These are phyloP conservation scores for Cylas formicarius DNA, from an alignment of 1,140 invertebrate genomes.

Conservation along the genomic window DNA sequence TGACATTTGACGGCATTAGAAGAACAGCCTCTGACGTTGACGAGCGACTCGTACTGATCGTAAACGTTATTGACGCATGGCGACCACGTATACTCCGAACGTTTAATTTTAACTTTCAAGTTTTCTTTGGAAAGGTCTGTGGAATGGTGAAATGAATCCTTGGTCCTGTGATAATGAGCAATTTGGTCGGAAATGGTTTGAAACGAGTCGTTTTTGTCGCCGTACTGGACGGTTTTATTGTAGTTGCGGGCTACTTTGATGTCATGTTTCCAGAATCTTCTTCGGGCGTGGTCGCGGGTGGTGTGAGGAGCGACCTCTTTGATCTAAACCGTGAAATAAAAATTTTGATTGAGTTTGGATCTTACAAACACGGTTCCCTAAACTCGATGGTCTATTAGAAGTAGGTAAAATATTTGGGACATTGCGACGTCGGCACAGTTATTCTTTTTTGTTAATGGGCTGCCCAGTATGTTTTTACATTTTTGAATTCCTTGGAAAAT, in stretches of 20 bases:
- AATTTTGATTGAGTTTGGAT: too few species aligned
- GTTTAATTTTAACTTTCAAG: conserved; percentile 16
- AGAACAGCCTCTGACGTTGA: background rate
- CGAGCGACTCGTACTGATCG: conserved; percentile 1
- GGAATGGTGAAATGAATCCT: conserved; percentile 18
- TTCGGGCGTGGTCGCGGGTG: conserved; percentile 41
- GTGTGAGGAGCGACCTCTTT: conserved; percentile 66
- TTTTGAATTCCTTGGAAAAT: too few species aligned
- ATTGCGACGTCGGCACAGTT: too few species aligned
- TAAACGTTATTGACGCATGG: conserved; percentile 16
- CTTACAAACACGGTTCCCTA: too few species aligned
- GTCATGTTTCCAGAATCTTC: conserved; percentile 62
- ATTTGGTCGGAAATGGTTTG: conserved; percentile 8
- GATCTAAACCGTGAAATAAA: too few species aligned
- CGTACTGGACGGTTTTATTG: conserved; percentile 42
- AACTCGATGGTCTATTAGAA: background rate
- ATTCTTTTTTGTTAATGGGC: too few species aligned
- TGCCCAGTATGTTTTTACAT: too few species aligned
- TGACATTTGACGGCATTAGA: background rate
- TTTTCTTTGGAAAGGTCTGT: conserved; percentile 22
- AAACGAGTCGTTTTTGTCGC: conserved; percentile 12
- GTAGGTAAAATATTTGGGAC: background rate
- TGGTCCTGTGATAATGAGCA: background rate
- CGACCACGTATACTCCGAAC: conserved; percentile 22
- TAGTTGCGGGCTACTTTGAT: conserved; percentile 54